Evolutionary conservation across 2,797 vertebrate genomes (phyloP), one percentile per base, ranked within the genome.

Genomic region (Melanotaenia nigrans): DNA sequence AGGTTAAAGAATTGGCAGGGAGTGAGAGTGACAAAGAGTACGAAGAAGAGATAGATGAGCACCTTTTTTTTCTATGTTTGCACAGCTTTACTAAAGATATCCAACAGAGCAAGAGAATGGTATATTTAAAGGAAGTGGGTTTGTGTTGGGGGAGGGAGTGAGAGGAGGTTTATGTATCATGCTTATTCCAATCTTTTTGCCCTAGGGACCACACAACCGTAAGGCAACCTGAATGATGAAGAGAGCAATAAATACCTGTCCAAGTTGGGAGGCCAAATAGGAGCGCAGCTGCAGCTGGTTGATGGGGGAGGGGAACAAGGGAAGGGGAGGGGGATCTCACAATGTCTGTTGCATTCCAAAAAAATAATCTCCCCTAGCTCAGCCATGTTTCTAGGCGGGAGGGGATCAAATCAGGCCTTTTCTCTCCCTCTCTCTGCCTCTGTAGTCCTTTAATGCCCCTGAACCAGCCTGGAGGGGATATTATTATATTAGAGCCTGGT

Each of bases 51-150:
- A 92, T 73, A 89, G 87, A 87, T 56, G 78, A 93, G 93, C 94
- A 94, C 92, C 93, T 95, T 91, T 94, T 94, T 76, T 88, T 89
- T 88, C 84, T 89, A 91, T 87, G 92, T 95, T 95, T 95, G 94
- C 93, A 95, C 94, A 95, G 92, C 92, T 94, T 93, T 91, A 94
- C 92, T 92, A 93, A 94, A 94, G 93, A 94, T 90, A 92, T 92
- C 92, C 88, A 90, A 89, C 80, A 75, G 80, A 88, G 87, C 57
- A 54, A 32, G 60, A 77, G 81, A 73, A 70, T 80, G 79, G 82
- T 90, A 83, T 94, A 92, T 92, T 92, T 90, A 91, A 92, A 85
- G 84, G 75, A 88, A 85, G 87, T 78, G 77, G 83, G 83, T 78
- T 85, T 79, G 61, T 75, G 86, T 75, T 67, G 36, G 69, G 45